Conservation (phyloP, 2,797 vertebrate genomes). For the Pantherophis alleghaniensis region DNA sequence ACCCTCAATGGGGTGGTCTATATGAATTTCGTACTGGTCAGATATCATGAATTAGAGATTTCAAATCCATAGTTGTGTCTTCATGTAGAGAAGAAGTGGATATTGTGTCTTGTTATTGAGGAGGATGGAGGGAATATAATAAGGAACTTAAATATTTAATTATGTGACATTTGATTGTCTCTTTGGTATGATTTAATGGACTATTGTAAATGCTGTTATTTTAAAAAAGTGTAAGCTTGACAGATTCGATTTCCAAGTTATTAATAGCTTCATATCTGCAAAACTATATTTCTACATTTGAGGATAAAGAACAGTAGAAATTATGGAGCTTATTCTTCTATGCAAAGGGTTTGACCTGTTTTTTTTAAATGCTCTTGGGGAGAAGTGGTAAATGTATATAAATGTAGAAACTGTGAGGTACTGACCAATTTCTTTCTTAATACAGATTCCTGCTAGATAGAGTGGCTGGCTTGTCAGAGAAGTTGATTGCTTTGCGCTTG, state of each 20-base stretch:
- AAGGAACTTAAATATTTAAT: not conserved
- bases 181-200: not conserved
- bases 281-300: not conserved
- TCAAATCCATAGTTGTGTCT: not conserved
- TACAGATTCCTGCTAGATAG: slow-evolving; percentile 89
- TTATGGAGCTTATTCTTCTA: not conserved
- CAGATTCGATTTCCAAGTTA: not conserved
- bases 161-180: not conserved
- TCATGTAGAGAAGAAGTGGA: not conserved
- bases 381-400: not conserved
- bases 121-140: not conserved
- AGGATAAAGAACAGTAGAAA: not conserved
- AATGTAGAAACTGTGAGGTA: not conserved
- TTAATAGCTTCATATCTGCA: not conserved
- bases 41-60: not conserved
- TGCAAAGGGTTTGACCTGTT: not conserved
- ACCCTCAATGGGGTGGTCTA: not conserved
- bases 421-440: slow-evolving; percentile 45
- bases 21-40: not conserved
- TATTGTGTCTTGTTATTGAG: not conserved
- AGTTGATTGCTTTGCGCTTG: slow-evolving; percentile 86
- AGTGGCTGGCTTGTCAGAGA: slow-evolving; percentile 87
- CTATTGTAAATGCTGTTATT: not conserved
- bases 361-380: not conserved
- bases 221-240: not conserved